Base-by-base conservation (phyloP, 2,113 vertebrate genomes). In the Oplegnathus fasciatus region DNA sequence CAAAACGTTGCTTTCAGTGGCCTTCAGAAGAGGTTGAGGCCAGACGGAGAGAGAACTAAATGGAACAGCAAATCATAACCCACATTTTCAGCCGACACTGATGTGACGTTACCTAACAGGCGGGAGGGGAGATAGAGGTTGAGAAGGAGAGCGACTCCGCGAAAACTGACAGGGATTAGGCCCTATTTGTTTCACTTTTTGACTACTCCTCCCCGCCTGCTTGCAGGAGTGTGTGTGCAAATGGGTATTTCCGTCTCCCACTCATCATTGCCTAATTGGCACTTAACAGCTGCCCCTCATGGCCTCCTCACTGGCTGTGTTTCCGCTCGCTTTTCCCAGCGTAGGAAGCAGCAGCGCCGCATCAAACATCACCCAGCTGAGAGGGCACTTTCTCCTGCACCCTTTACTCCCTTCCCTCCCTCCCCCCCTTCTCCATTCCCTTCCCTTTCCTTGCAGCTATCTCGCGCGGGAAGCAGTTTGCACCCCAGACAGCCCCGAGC, bases 181-280 rank as follows among this genome's bases (percentile, higher is more conserved):
- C 73, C 67, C 64, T 73, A 85, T 90, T 93, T 93, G 91, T 89
- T 89, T 87, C 78, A 84, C 80, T 57, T 86, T 79, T 67, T 85
- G 82, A 66, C 76, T 57, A 20, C 84, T 86, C 75, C 80, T 80
- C 75, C 79, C 76, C 26, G 48, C 62, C 75, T 55, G 42, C 80
- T 86, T 70, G 46, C 71, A 71, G 75, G 55, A 69, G 50, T 20
- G 67, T 60, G 52, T 57, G 84, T 68, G 82, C 90, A 90, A 90
- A 91, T 83, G 81, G 80, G 65, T 80, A 61, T 86, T 88, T 89
- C 89, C 81, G 58, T 84, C 88, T 91, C 88, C 84, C 79, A 78
- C 91, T 94, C 89, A 84, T 75, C 74, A 84, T 74, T 22, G 26
- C 73, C 88, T 92, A 92, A 94, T 92, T 94, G 91, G 85, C 90